Conservation (phyloP, 2,888 invertebrate genomes). For the Agrilus cyanescens region DNA sequence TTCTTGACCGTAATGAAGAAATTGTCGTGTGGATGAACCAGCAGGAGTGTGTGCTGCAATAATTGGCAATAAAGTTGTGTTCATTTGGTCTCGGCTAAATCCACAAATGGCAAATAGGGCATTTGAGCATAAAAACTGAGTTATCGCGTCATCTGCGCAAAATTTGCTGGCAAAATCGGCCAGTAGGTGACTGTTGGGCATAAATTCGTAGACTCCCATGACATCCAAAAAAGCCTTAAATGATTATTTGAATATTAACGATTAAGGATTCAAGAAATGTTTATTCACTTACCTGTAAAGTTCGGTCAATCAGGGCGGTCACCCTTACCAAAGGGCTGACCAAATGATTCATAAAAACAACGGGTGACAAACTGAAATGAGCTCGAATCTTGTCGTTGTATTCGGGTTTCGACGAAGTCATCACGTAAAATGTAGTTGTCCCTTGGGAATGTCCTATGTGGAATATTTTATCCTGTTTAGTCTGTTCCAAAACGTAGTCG, state of each 20-base stretch:
- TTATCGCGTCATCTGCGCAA: constrained; percentile 44
- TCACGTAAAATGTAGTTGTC: constrained; percentile 54
- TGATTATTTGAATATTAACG: no score
- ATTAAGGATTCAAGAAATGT: constrained; percentile 17
- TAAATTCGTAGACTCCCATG: constrained; percentile 48
- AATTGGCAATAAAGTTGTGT: constrained; percentile 26
- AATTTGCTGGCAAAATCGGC: constrained; percentile 39
- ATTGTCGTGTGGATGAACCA: constrained; percentile 16
- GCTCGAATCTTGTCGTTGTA: constrained; percentile 55
- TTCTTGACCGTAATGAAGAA: constrained; percentile 18
- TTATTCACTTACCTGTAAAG: constrained; percentile 39
- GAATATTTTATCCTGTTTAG: constrained; percentile 52
- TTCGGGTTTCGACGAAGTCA: constrained; percentile 50
- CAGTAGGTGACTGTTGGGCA: constrained; percentile 44
- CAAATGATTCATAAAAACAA: constrained; percentile 44
- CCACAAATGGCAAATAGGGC: constrained; percentile 54
- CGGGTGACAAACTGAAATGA: constrained; percentile 58
- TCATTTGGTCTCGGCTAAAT: constrained; percentile 43
- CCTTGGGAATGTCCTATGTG: constrained; percentile 71
- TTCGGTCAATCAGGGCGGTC: constrained; percentile 24
- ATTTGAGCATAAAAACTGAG: constrained; percentile 51
- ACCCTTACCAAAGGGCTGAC: constrained; percentile 26
- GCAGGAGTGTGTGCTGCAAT: constrained; percentile 18
- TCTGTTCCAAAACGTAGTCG: constrained; percentile 51
- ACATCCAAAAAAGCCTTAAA: constrained; percentile 33